Conservation (phyloP, 2,888 invertebrate genomes). For the Axea sp. region DNA sequence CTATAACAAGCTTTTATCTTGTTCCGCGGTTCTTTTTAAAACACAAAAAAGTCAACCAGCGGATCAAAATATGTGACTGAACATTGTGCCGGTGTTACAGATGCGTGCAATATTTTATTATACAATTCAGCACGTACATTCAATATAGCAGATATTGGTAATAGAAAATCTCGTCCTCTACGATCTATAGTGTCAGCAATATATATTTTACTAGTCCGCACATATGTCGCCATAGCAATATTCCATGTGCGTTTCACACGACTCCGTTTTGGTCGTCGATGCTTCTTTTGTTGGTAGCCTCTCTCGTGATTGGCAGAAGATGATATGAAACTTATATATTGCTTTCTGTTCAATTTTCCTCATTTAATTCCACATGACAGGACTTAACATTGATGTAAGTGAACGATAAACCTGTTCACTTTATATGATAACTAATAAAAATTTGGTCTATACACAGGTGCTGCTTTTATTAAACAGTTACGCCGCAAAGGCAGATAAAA, state of each 20-base stretch:
- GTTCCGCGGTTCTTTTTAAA: no score
- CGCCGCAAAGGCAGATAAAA: no score
- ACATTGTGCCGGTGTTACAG: conserved; percentile 7
- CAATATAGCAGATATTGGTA: conserved; percentile 39
- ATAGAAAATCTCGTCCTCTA: conserved; percentile 52
- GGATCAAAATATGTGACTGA: no score
- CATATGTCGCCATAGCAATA: conserved; percentile 53
- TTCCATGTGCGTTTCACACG: conserved; percentile 54
- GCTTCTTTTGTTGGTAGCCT: conserved; percentile 44
- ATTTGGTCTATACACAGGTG: no score
- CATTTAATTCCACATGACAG: conserved; percentile 44
- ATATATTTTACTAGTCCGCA: conserved; percentile 57
- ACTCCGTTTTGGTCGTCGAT: conserved; percentile 29
- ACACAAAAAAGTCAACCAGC: no score
- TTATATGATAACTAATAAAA: no score
- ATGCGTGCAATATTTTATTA: conserved; percentile 48
- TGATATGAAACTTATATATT: conserved; percentile 54
- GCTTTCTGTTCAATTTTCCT: conserved; percentile 45
- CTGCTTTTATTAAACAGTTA: no score
- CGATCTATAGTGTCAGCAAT: conserved; percentile 47
- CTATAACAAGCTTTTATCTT: no score
- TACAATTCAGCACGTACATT: conserved; percentile 31
- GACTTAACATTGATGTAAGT: conserved; percentile 11
- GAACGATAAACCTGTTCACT: no score
- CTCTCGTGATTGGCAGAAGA: conserved; percentile 52